phyloP scores from a whole-genome alignment of 1,140 invertebrate genomes.

The Dendroctonus ponderosae region DNA sequence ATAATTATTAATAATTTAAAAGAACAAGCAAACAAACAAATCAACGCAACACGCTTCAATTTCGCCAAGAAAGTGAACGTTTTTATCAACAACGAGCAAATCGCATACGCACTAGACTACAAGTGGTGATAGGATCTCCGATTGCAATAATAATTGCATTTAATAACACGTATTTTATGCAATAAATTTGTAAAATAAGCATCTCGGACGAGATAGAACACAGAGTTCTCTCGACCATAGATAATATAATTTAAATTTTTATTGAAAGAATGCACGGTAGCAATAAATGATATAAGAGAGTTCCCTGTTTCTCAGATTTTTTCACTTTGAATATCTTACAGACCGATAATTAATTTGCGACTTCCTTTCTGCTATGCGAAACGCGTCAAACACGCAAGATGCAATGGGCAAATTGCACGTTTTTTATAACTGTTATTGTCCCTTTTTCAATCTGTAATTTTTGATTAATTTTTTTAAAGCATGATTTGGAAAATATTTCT shows the following conservation, averaged over 20 bases:
- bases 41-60: constrained; percentile 13
- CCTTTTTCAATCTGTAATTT: no score
- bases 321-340: constrained; percentile 24
- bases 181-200: constrained; percentile 37
- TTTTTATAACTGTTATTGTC: no score
- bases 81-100: constrained; percentile 24
- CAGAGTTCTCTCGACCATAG: constrained; percentile 33
- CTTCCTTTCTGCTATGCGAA: constrained; percentile 15
- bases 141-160: constrained; percentile 32
- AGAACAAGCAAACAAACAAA: constrained; percentile 5
- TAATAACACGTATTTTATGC: constrained; percentile 35
- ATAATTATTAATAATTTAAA: constrained; percentile 3
- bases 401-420: no score
- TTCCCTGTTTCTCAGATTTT: constrained; percentile 1
- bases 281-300: constrained; percentile 6
- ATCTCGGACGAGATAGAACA: constrained; percentile 26
- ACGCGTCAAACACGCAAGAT: background rate
- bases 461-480: no score
- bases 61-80: constrained; percentile 20
- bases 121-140: constrained; percentile 25
- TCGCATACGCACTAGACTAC: constrained; percentile 12
- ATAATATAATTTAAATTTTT: constrained; percentile 34
- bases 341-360: constrained; percentile 18
- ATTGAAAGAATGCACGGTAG: constrained; percentile 22
- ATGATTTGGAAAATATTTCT: no score